phyloP scores from a whole-genome alignment of 2,113 vertebrate species.

The Nyctibius bracteatus region DNA sequence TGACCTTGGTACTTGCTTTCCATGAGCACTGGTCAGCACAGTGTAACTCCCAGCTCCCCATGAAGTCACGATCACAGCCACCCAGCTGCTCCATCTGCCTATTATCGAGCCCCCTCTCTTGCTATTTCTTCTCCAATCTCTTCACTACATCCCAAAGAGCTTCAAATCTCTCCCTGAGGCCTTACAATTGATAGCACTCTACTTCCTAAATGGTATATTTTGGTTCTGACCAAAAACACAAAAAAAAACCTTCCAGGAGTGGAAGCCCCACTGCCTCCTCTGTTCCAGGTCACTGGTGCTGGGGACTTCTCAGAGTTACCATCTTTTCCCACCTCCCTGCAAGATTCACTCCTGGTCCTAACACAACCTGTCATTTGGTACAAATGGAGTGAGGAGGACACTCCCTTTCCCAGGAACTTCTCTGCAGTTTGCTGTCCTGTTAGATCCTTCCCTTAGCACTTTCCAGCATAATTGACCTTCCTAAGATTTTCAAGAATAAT shows the following conservation, averaged over 20 bases:
- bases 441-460: background rate
- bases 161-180: background rate
- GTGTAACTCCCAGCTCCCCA: background rate
- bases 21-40: background rate
- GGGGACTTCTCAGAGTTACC: background rate
- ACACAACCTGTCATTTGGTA: background rate
- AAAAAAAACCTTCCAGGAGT: background rate
- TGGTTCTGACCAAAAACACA: background rate
- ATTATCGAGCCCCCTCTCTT: background rate
- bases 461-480: background rate
- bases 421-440: background rate
- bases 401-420: background rate
- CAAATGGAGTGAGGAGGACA: background rate
- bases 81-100: background rate
- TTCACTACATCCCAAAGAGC: background rate
- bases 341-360: background rate
- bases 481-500: background rate
- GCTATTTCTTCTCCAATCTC: background rate
- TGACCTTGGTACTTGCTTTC: background rate
- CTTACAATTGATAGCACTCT: background rate
- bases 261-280: background rate
- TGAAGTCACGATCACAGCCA: background rate
- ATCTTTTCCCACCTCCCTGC: rapidly evolving
- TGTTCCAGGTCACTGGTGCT: background rate
- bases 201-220: background rate